phyloP scores from a whole-genome alignment of 2,797 vertebrate species.

The Varecia variegata region DNA sequence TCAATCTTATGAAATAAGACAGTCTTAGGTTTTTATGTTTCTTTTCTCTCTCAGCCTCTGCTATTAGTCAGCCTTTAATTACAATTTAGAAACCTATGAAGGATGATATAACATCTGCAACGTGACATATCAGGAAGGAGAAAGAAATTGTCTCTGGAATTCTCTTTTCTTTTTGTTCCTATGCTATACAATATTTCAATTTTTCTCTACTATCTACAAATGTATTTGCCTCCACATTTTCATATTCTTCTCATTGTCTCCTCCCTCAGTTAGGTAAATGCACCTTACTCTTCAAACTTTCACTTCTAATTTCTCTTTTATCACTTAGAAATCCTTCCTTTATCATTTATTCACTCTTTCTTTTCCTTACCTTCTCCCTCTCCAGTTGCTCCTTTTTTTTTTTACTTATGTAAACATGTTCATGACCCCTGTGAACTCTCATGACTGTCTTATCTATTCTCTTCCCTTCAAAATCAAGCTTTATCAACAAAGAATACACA shows the following conservation, averaged over 20 bases:
- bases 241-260: background rate
- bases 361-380: background rate
- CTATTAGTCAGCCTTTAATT: background rate
- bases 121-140: background rate
- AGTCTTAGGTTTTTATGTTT: background rate
- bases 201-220: background rate
- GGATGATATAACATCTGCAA: background rate
- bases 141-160: background rate
- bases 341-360: background rate
- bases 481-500: background rate
- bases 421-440: background rate
- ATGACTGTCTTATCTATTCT: too few species aligned
- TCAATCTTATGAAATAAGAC: background rate
- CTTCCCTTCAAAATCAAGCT: background rate
- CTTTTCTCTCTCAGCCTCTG: background rate
- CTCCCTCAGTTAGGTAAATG: background rate
- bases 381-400: background rate
- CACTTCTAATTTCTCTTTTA: background rate
- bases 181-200: background rate
- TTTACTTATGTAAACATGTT: background rate
- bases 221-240: background rate
- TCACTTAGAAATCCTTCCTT: background rate
- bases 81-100: background rate
- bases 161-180: background rate
- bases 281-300: background rate